Conservation (phyloP, 2,888 invertebrate genomes). For the Sminthurides aquaticus region DNA sequence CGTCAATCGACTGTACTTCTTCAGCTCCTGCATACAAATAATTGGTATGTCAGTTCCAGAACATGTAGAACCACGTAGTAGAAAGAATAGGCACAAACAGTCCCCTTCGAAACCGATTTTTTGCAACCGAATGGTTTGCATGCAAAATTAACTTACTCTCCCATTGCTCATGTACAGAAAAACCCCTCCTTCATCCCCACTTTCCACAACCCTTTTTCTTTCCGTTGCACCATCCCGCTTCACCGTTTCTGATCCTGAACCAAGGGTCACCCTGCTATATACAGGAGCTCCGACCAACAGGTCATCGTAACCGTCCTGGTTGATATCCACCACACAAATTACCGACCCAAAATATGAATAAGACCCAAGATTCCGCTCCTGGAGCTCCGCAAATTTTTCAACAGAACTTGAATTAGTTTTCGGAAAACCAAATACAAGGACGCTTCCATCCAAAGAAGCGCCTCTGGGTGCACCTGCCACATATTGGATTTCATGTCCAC, state of each 20-base stretch:
- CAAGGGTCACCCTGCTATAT: no score
- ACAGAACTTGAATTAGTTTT: no score
- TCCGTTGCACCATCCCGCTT: neutral
- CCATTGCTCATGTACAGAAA: slow-evolving; percentile 28
- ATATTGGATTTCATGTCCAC: slow-evolving; percentile 46
- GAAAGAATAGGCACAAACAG: no score
- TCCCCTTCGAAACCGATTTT: no score
- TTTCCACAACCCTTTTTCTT: neutral
- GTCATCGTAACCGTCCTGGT: slow-evolving; percentile 57
- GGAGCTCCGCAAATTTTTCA: slow-evolving; percentile 16
- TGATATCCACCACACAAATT: slow-evolving; percentile 57
- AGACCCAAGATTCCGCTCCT: slow-evolving; percentile 15
- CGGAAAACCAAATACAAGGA: slow-evolving; percentile 28
- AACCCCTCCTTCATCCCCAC: slow-evolving; percentile 36
- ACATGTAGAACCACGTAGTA: no score
- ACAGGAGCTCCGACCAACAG: slow-evolving; percentile 61
- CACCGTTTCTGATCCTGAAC: no score
- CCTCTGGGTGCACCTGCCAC: slow-evolving; percentile 54
- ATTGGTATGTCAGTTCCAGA: no score
- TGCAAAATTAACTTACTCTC: slow-evolving; percentile 19
- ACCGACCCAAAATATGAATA: slow-evolving; percentile 57
- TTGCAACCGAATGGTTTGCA: no score
- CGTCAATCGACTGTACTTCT: slow-evolving; percentile 2
- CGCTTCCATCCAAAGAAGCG: slow-evolving; percentile 38
- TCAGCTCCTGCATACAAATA: neutral